phyloP scores from a whole-genome alignment of 1,140 invertebrate genomes.

The Brachionus paranguensis region DNA sequence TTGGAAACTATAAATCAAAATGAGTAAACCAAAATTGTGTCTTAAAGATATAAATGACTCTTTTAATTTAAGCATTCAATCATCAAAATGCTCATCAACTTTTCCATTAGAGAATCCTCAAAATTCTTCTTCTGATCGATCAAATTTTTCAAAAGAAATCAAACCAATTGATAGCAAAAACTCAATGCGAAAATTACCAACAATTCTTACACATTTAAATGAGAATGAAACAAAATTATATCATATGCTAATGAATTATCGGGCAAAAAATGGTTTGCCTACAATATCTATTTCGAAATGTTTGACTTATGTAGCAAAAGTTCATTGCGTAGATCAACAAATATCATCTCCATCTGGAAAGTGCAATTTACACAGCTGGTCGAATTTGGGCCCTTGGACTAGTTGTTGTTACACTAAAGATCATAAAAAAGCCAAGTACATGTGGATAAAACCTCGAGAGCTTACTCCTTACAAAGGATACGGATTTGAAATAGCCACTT shows the following conservation, averaged over 20 bases:
- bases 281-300: constrained; percentile 3
- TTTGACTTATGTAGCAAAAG: not conserved
- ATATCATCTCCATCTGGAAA: not conserved
- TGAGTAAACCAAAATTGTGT: not conserved
- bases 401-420: constrained; percentile 27
- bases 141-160: not conserved
- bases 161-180: not conserved
- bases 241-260: constrained; percentile 1
- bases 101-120: not conserved
- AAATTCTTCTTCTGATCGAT: not conserved
- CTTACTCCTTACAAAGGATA: constrained; percentile 11
- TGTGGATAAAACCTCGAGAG: constrained; percentile 23
- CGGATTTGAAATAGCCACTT: constrained; percentile 37
- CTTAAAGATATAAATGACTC: not conserved
- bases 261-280: not conserved
- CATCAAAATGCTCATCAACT: not conserved
- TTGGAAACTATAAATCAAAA: not conserved
- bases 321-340: constrained; percentile 8
- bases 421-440: constrained; percentile 19
- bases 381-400: not conserved
- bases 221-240: not conserved
- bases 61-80: not conserved
- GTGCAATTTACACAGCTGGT: constrained; percentile 23
- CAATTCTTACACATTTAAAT: constrained; percentile 39
- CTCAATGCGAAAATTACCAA: constrained; percentile 32